Evolutionary conservation across 53 echinoderm and acorn worm species (phyloP).

Genomic region (Mesocentrotus franciscanus): DNA sequence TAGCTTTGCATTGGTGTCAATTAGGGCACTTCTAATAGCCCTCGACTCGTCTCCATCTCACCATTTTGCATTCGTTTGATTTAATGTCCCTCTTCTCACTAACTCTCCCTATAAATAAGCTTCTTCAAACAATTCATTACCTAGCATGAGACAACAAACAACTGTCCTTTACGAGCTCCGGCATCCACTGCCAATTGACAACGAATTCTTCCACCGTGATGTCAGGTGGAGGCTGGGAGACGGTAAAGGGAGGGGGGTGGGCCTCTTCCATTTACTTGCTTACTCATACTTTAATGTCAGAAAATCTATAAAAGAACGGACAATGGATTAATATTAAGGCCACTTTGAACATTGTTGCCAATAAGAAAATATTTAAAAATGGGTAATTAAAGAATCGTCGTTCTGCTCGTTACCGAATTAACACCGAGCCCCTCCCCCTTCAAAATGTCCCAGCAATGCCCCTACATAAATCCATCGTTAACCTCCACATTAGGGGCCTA

Average conservation of each 20-base stretch:
- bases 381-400: too few relatives aligned
- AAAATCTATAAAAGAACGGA: too few relatives aligned
- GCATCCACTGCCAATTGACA: background rate
- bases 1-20: background rate
- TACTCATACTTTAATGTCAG: too few relatives aligned
- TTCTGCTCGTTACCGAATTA: too few relatives aligned
- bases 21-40: background rate
- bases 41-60: background rate
- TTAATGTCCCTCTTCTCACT: background rate
- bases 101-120: background rate
- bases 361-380: too few relatives aligned
- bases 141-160: background rate
- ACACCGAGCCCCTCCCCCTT: too few relatives aligned
- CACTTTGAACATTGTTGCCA: too few relatives aligned
- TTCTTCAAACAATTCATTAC: background rate
- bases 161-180: background rate
- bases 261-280: too few relatives aligned
- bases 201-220: background rate
- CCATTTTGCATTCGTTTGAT: background rate
- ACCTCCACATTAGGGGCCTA: too few relatives aligned
- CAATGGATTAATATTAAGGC: too few relatives aligned
- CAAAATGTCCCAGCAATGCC: too few relatives aligned
- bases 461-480: too few relatives aligned
- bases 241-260: background rate
- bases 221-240: background rate